A percentile compares a stretch with the other conserved stretches of the same genome.
These are phyloP conservation scores for Ia io DNA, from an alignment of 2,113 vertebrate species.

Conservation along the genomic window DNA sequence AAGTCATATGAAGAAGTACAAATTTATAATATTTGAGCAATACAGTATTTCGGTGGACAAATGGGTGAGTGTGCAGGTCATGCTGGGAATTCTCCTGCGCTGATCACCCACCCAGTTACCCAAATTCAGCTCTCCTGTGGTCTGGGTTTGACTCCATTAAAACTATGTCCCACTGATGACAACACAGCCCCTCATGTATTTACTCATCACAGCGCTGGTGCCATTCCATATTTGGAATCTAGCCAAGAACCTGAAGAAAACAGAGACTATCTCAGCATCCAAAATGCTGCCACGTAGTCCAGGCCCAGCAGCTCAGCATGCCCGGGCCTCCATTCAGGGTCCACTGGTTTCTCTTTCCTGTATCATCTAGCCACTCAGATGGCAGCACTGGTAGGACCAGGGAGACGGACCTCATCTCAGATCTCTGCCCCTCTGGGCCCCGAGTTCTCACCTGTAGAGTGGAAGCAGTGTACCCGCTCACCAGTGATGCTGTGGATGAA, in stretches of 20 bases:
- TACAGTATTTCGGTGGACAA: neutral
- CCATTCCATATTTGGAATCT: neutral
- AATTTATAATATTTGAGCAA: neutral
- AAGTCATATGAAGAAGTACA: neutral
- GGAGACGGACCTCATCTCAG: neutral
- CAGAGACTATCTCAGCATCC: neutral
- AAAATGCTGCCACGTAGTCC: neutral
- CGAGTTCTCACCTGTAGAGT: neutral
- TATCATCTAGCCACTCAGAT: neutral
- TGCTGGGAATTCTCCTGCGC: neutral
- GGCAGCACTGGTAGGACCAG: neutral
- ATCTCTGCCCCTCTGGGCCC: neutral
- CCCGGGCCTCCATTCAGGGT: neutral
- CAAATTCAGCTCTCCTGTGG: neutral
- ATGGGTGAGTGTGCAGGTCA: neutral
- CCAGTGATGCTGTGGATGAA: neutral
- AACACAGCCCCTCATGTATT: neutral
- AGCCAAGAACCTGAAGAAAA: neutral
- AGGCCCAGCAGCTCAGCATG: neutral
- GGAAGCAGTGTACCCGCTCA: neutral
- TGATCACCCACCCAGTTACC: neutral
- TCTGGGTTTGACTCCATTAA: neutral
- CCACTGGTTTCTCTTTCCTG: neutral
- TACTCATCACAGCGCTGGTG: neutral
- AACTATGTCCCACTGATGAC: neutral